A percentile compares a stretch with the other conserved stretches of the same genome.
Conservation (phyloP, 2,888 invertebrate species). For the Alviniconcha strummeri region DNA sequence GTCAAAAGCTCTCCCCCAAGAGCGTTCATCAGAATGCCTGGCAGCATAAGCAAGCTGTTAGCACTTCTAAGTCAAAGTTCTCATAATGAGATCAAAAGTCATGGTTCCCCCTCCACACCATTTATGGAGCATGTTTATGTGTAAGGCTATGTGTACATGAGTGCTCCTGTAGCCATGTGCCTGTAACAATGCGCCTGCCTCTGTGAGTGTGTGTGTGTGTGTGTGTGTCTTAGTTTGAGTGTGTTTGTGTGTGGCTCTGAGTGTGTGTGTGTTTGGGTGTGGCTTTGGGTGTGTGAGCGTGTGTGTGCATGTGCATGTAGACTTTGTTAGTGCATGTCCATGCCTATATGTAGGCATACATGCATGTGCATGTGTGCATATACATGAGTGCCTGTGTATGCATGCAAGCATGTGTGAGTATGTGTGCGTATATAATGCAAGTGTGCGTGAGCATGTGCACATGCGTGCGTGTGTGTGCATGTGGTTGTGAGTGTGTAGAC, state of each 20-base stretch:
- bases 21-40: conserved; percentile 69
- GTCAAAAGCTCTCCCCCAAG: conserved; percentile 52
- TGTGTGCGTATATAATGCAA: not conserved
- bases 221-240: not conserved
- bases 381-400: too few species aligned
- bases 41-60: not conserved
- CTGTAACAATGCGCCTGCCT: not conserved
- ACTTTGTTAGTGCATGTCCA: not conserved
- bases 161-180: not conserved
- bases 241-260: not conserved
- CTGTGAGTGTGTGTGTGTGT: not conserved
- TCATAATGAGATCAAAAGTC: too few species aligned
- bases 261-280: not conserved
- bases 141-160: not conserved
- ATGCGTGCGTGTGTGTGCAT: not conserved
- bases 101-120: too few species aligned
- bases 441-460: not conserved
- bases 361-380: not conserved
- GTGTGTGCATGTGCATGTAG: not conserved
- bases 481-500: not conserved
- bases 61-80: too few species aligned
- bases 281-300: not conserved
- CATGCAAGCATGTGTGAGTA: not conserved
- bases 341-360: not conserved
- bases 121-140: not conserved